Percentiles rank a stretch among this genome's conserved stretches.
Conservation (phyloP, 2,888 invertebrate species). For the Schizaphis graminum region DNA sequence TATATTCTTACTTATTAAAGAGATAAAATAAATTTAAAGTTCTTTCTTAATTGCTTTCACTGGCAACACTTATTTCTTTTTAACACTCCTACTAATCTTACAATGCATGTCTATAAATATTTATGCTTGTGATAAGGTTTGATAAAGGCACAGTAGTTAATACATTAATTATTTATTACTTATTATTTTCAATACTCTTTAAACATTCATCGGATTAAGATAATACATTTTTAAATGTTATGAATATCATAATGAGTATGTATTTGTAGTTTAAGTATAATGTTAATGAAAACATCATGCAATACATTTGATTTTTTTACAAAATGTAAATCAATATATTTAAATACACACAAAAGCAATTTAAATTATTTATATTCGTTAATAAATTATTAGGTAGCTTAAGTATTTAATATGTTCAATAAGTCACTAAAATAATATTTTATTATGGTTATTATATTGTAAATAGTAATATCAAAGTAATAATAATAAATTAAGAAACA, state of each 20-base stretch:
- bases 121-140: neutral
- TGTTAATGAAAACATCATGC: neutral
- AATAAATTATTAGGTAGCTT: neutral
- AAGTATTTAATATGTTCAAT: neutral
- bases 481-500: neutral
- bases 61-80: neutral
- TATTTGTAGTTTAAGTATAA: neutral
- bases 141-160: neutral
- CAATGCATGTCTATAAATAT: slow-evolving; percentile 13
- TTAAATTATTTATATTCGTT: neutral
- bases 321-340: neutral
- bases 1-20: neutral
- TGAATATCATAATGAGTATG: neutral
- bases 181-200: slow-evolving; percentile 21
- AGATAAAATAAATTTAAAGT: neutral
- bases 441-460: neutral
- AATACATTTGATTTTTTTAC: neutral
- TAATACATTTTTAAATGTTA: neutral
- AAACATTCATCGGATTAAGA: neutral
- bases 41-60: slow-evolving; percentile 15
- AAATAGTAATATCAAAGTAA: neutral
- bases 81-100: slow-evolving; percentile 40
- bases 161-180: slow-evolving; percentile 25
- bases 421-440: neutral
- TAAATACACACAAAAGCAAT: neutral